Conservation (phyloP, 1,140 invertebrate species). For the Venturia canescens region DNA sequence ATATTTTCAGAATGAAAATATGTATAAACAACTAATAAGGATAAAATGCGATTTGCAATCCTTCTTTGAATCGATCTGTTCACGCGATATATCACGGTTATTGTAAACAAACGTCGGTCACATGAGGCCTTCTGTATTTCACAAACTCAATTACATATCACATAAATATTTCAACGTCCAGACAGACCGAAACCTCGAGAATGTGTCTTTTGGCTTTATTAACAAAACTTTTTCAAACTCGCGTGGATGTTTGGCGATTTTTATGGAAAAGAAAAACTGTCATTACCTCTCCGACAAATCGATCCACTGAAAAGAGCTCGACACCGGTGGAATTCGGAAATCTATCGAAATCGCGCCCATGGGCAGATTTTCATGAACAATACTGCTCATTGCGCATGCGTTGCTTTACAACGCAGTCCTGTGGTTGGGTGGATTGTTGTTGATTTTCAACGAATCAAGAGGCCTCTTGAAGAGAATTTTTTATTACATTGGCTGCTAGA, state of each 20-base stretch:
- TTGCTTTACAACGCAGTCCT: neutral
- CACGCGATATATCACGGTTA: neutral
- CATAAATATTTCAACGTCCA: constrained; percentile 45
- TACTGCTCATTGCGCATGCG: too few relatives aligned
- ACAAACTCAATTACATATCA: neutral
- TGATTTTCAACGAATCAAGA: neutral
- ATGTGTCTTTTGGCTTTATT: constrained; percentile 27
- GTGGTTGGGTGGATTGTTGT: neutral
- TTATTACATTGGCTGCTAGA: too few relatives aligned
- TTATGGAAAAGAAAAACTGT: constrained; percentile 43
- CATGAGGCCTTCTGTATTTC: constrained; percentile 32
- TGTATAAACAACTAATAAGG: neutral
- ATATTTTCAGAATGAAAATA: neutral
- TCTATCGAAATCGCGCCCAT: neutral
- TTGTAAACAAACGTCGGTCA: constrained; percentile 45
- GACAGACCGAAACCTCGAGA: neutral
- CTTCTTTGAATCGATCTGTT: constrained; percentile 5
- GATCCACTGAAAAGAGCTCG: constrained; percentile 60
- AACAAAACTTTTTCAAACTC: constrained; percentile 32
- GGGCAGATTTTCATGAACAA: neutral
- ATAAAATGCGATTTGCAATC: neutral
- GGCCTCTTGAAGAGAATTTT: too few relatives aligned
- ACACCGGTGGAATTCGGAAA: constrained; percentile 36
- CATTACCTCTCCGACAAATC: constrained; percentile 58
- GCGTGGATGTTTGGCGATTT: constrained; percentile 63